Evolutionary conservation across 1,140 invertebrate genomes (phyloP).

Genomic region (Dendroctonus ponderosae): DNA sequence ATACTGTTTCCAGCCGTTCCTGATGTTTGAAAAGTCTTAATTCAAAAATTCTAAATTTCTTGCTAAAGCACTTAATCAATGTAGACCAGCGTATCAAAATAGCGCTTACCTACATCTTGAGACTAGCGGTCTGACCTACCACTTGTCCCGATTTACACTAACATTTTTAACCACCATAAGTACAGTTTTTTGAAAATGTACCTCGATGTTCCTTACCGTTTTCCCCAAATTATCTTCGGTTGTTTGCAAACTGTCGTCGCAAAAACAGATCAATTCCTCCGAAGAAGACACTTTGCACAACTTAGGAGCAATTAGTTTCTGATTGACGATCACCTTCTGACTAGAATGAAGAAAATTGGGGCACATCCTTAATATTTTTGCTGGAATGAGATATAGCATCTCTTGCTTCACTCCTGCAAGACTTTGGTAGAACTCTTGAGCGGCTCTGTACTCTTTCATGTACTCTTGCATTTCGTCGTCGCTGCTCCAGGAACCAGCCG

Average conservation of each 20-base stretch:
- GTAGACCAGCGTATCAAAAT: too few relatives aligned
- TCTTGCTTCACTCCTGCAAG: slow-evolving; percentile 12
- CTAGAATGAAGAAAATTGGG: slow-evolving; percentile 8
- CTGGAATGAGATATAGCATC: slow-evolving; percentile 10
- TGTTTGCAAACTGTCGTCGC: slow-evolving; percentile 12
- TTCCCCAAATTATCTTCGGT: background rate
- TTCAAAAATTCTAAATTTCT: too few relatives aligned
- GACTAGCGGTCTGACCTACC: too few relatives aligned
- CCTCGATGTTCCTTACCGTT: too few relatives aligned
- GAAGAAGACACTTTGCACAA: slow-evolving; percentile 21
- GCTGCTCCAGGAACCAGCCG: slow-evolving; percentile 8
- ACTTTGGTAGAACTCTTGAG: slow-evolving; percentile 14
- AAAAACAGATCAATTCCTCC: slow-evolving; percentile 18
- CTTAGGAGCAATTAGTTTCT: background rate
- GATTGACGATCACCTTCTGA: background rate
- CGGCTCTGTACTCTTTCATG: slow-evolving; percentile 15
- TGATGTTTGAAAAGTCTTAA: too few relatives aligned
- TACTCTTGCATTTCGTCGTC: slow-evolving; percentile 2
- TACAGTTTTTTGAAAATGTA: too few relatives aligned
- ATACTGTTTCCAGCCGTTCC: too few relatives aligned
- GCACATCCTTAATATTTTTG: slow-evolving; percentile 1
- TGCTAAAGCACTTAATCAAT: too few relatives aligned
- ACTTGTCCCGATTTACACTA: too few relatives aligned
- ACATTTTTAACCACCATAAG: too few relatives aligned
- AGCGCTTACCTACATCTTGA: too few relatives aligned